A percentile compares a stretch with the other conserved stretches of the same genome.
These are phyloP conservation scores for Ellobium chinense DNA, from an alignment of 2,888 invertebrate species.

Conservation along the genomic window DNA sequence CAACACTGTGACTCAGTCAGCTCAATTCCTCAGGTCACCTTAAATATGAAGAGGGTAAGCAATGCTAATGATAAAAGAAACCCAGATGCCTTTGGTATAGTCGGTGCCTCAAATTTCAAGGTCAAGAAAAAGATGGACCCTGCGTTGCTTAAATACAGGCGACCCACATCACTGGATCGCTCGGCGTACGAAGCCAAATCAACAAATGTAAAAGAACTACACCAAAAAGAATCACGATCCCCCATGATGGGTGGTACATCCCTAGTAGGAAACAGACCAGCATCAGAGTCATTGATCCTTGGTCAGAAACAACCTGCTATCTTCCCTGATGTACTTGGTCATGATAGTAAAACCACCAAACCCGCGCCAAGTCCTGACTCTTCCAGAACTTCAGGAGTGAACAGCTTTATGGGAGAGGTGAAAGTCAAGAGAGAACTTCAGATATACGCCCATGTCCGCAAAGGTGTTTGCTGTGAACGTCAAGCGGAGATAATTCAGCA, in stretches of 20 bases:
- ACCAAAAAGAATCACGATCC: too few relatives aligned
- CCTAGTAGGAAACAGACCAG: too few relatives aligned
- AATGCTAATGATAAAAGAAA: not conserved
- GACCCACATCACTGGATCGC: not conserved
- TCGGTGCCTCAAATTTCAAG: too few relatives aligned
- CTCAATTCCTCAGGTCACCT: not conserved
- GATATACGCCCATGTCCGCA: slow-evolving; percentile 5
- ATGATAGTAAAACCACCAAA: too few relatives aligned
- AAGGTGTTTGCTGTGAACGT: not conserved
- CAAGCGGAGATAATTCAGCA: not conserved
- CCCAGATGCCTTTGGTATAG: too few relatives aligned
- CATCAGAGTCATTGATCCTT: too few relatives aligned
- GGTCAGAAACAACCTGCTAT: not conserved
- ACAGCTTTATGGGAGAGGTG: not conserved
- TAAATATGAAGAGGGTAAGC: not conserved
- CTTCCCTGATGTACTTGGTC: not conserved
- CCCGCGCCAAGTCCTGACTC: not conserved
- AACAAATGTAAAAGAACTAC: too few relatives aligned
- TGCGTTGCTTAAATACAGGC: not conserved
- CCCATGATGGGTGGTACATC: too few relatives aligned
- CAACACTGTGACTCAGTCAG: not conserved
- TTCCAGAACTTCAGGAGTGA: not conserved
- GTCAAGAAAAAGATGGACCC: not conserved
- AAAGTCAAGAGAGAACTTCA: slow-evolving; percentile 10
- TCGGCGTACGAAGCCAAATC: not conserved